phyloP scores from a whole-genome alignment of 2,888 invertebrate genomes.

The Ochropleura plecta region DNA sequence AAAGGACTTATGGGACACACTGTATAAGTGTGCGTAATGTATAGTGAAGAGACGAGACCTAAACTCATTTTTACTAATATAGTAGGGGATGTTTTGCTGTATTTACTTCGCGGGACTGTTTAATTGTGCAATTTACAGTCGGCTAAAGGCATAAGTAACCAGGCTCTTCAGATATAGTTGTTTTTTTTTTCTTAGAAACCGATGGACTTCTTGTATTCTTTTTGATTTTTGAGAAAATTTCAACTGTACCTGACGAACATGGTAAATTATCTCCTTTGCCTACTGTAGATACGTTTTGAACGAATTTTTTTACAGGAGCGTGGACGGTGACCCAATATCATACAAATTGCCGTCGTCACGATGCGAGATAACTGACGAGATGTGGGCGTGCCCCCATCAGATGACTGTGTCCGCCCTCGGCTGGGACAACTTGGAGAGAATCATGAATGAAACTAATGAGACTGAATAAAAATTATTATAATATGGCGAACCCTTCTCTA shows the following conservation, averaged over 20 bases:
- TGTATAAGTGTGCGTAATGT: no score
- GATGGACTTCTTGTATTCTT: no score
- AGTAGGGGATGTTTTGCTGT: not conserved
- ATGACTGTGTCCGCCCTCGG: conserved; percentile 77
- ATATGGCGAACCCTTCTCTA: not conserved
- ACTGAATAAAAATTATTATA: conserved; percentile 28
- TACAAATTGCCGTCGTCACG: conserved; percentile 83
- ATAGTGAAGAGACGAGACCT: not conserved
- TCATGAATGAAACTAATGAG: conserved; percentile 51
- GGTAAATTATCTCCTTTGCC: no score
- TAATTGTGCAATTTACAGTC: not conserved
- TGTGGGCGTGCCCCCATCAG: conserved; percentile 82
- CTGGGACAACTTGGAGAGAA: conserved; percentile 65
- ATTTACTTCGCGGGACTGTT: not conserved
- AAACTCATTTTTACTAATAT: not conserved
- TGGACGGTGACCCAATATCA: conserved; percentile 85
- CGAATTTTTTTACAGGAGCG: conserved; percentile 82
- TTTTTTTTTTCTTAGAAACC: no score
- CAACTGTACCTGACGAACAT: no score
- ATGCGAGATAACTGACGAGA: conserved; percentile 82
- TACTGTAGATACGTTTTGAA: no score
- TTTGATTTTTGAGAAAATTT: no score
- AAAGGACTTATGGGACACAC: no score
- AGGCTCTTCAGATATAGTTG: no score
- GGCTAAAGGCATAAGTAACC: no score